phyloP scores from a whole-genome alignment of 2,797 vertebrate species.

The Ctenopoma kingsleyae region DNA sequence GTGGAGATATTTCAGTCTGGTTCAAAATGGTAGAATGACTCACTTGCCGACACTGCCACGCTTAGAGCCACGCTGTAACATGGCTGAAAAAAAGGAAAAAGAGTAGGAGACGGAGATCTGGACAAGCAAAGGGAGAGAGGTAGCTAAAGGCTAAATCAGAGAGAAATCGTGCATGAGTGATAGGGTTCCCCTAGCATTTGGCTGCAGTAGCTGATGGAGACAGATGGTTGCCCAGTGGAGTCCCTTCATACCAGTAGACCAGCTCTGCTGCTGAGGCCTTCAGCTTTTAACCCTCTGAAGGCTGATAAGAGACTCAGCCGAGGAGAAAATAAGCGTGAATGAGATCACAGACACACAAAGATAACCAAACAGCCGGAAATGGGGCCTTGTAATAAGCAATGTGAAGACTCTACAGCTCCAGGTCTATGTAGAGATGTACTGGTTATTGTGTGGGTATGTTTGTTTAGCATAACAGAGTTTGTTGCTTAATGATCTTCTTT shows the following conservation, averaged over 20 bases:
- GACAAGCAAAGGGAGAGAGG: conserved; percentile 4
- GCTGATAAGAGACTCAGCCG: conserved; percentile 42
- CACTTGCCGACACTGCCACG: neutral
- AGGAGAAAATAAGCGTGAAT: conserved; percentile 43
- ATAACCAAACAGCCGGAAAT: conserved; percentile 7
- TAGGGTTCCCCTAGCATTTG: conserved; percentile 58
- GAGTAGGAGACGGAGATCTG: conserved; percentile 13
- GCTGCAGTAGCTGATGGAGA: conserved; percentile 52
- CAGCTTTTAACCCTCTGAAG: conserved; percentile 70
- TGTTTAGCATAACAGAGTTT: conserved; percentile 11
- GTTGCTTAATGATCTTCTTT: conserved; percentile 38
- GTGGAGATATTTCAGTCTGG: conserved; percentile 3
- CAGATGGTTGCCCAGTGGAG: conserved; percentile 76
- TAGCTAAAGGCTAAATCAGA: conserved; percentile 42
- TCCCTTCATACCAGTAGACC: conserved; percentile 64
- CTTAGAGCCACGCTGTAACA: neutral
- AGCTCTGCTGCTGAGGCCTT: conserved; percentile 57
- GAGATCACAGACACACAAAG: conserved; percentile 27
- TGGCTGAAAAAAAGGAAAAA: conserved; percentile 13
- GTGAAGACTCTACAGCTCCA: conserved; percentile 8
- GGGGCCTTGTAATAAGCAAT: neutral
- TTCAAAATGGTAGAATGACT: neutral
- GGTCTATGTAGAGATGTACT: neutral
- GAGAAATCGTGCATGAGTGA: conserved; percentile 55
- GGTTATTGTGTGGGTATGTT: conserved; percentile 12